Evolutionary conservation across 2,888 invertebrate genomes (phyloP), one percentile per base, ranked within the genome.

Genomic region (Antheraea assamensis): DNA sequence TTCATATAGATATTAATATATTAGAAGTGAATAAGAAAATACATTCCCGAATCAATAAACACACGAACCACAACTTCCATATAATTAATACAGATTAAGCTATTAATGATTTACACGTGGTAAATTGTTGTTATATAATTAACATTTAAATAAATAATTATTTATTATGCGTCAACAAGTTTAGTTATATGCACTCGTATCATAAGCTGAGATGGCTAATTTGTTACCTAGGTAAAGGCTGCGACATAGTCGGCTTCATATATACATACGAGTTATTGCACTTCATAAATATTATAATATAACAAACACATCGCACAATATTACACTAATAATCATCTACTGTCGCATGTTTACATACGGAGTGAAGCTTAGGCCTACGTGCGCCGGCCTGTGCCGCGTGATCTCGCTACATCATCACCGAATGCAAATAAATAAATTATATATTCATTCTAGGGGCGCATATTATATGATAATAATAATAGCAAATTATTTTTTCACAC

Each of bases 91-190:
- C 77, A 77, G 76, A 90, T 78, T 83, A 92, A 91, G 92, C 90
- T 87, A 90, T 91, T 89, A 83, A 89, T 85, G 85, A 88, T 89
- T 85, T 86, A 90, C 71, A 68, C 71, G 13, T 42, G 35, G 71
- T 74, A 74, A 71, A 71, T 68, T 52, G 71, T 68, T 52, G 71
- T 79, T 81, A 82, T 81, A 81, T 79, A 82, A 80, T 79, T 81
- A 75, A 81, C 73, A 74, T 79, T 83, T 82, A 77, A 80, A 86
- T 87, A 87, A 83, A 86, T 87, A 82, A 81, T 77, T 81, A 83
- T 88, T 88, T 93, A 93, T 93, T 93, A 93, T 93, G 93, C 93
- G 85, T 92, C 90, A 93, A 94, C 92, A 92, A 89, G 89, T 87
- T 88, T 82, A 79, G 80, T 83, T 82, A 82, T 86, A 89, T 87